phyloP scores from a whole-genome alignment of 1,140 invertebrate genomes.

The Drosophila repleta region DNA sequence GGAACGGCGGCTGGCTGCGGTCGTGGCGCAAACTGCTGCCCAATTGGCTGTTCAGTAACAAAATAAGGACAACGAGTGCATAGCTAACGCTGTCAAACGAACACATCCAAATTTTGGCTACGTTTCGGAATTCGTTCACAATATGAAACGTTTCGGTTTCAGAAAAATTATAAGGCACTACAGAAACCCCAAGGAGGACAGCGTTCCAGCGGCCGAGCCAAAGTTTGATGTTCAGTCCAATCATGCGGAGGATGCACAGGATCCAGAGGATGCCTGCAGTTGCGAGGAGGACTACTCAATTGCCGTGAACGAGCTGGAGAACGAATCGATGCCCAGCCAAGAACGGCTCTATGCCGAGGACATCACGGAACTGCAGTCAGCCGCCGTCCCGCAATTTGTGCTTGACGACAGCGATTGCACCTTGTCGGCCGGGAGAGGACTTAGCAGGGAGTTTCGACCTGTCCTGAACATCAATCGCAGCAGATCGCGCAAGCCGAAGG shows the following conservation, averaged over 20 bases:
- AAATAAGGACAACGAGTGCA: background rate
- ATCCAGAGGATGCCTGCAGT: background rate
- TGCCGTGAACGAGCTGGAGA: background rate
- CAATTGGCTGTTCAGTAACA: conserved; percentile 1
- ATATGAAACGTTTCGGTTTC: conserved; percentile 45
- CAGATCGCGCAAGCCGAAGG: background rate
- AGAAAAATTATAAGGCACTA: conserved; percentile 61
- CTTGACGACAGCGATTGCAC: background rate
- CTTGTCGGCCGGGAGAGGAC: background rate
- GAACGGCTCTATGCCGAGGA: background rate
- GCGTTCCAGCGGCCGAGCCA: background rate
- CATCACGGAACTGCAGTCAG: background rate
- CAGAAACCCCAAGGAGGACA: conserved; percentile 19
- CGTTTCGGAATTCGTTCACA: conserved; percentile 6
- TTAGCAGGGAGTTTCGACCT: background rate
- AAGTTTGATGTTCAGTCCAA: background rate
- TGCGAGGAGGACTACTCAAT: background rate
- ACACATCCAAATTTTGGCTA: background rate
- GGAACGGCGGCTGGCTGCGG: background rate
- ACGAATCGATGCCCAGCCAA: background rate
- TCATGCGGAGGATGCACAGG: background rate
- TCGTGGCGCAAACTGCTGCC: conserved; percentile 27
- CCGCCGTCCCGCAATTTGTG: conserved; percentile 7
- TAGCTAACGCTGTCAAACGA: conserved; percentile 9
- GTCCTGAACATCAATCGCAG: background rate